These are phyloP conservation scores for Hydrolagus affinis DNA, from an alignment of 2,113 vertebrate species.

Conservation along the genomic window DNA sequence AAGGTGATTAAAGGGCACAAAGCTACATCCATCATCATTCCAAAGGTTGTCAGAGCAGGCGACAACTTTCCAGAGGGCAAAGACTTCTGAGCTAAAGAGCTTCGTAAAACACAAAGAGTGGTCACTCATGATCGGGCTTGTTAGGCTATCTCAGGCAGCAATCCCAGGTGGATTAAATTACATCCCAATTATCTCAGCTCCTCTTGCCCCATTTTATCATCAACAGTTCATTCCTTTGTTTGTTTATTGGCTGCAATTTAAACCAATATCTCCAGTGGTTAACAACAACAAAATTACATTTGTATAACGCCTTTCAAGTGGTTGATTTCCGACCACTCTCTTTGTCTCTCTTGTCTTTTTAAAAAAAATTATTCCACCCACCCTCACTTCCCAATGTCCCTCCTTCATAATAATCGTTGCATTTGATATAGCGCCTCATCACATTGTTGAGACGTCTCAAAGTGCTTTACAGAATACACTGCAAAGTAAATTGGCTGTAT, in stretches of 20 bases:
- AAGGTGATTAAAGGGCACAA: constrained; percentile 34
- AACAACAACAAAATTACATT: no score
- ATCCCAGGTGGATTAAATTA: constrained; percentile 38
- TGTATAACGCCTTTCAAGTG: background rate
- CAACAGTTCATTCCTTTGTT: background rate
- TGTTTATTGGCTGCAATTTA: no score
- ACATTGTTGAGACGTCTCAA: no score
- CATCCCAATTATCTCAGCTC: constrained; percentile 27
- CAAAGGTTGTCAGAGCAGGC: constrained; percentile 38
- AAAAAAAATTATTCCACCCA: no score
- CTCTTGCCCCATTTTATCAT: constrained; percentile 29
- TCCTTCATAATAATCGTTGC: no score
- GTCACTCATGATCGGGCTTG: constrained; percentile 25
- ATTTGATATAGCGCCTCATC: no score
- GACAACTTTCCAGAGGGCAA: constrained; percentile 37
- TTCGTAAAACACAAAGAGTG: constrained; percentile 32
- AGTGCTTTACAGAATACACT: no score
- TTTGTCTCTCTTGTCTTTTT: constrained; percentile 13
- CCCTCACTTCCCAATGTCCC: no score
- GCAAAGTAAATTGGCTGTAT: no score
- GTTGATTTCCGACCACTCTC: constrained; percentile 23
- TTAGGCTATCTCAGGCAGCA: constrained; percentile 36
- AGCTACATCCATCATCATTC: constrained; percentile 39
- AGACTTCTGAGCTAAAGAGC: constrained; percentile 33
- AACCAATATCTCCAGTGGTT: no score